phyloP scores from a whole-genome alignment of 2,797 vertebrate species.

The Thamnophis elegans region DNA sequence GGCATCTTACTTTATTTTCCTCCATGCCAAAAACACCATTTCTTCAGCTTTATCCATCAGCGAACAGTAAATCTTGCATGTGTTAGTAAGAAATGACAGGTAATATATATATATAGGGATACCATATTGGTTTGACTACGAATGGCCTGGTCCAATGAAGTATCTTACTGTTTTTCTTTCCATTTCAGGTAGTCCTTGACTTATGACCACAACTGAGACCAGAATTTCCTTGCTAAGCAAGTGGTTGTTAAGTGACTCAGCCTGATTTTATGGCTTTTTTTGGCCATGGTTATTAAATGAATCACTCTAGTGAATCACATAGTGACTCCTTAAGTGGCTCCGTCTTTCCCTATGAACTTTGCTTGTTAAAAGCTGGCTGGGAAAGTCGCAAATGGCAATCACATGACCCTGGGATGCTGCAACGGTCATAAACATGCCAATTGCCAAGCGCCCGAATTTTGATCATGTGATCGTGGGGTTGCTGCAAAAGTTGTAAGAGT shows the following conservation, averaged over 20 bases:
- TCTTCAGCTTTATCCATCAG: not conserved
- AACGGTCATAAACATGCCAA: not conserved
- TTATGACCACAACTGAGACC: not conserved
- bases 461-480: not conserved
- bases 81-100: not conserved
- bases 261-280: not conserved
- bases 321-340: not conserved
- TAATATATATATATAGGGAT: not conserved
- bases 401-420: not conserved
- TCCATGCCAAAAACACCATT: not conserved
- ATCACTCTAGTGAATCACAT: not conserved
- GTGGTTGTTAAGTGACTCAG: not conserved
- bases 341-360: not conserved
- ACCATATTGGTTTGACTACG: not conserved
- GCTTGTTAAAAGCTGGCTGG: not conserved
- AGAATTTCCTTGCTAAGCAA: not conserved
- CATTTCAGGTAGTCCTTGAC: not conserved
- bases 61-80: not conserved
- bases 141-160: not conserved
- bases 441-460: not conserved
- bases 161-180: not conserved
- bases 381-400: not conserved
- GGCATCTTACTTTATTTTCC: constrained; percentile 2
- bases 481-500: not conserved
- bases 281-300: not conserved